Evolutionary conservation across 2,113 vertebrate species (phyloP), one percentile per base, ranked within the genome.

Genomic region (Recurvirostra avosetta): DNA sequence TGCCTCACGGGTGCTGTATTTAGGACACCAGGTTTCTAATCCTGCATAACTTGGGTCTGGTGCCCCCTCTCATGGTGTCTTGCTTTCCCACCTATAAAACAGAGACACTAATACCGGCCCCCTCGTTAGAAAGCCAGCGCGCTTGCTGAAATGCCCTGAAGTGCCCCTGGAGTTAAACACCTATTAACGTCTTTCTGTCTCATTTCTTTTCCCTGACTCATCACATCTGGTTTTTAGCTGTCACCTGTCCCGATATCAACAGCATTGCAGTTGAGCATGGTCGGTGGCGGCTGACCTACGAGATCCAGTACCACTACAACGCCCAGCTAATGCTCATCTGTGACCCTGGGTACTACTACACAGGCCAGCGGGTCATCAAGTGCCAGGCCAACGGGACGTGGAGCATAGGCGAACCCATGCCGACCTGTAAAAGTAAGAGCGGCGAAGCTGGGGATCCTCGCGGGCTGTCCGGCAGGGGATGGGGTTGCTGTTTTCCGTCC

Each of bases 271-370:
- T 99, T 45, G 99, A 99, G 27, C 99, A 99, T 5, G 99, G 99
- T 38, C 98, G 99, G 50, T 99, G 99, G 99, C 98, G 99, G 86
- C 98, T 99, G 55, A 99, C 99, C 96, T 99, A 99, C 38, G 99
- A 99, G 93, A 98, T 98, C 25, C 99, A 99, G 89, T 99, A 99
- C 98, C 99, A 99, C 95, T 99, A 99, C 90, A 99, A 98, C 5
- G 98, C 99, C 63, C 98, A 99, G 90, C 98, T 99, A 77, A 99
- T 99, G 99, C 98, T 99, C 96, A 98, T 99, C 97, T 99, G 99
- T 30, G 99, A 99, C 97, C 99, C 99, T 0, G 99, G 99, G 11
- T 99, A 99, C 98, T 99, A 99, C 98, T 99, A 99, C 97, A 98
- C 98, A 0, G 99, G 99, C 88, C 98, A 99, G 58, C 98, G 99